Evolutionary conservation across 2,113 vertebrate species (phyloP).

Genomic region (Lucifuga dentata): DNA sequence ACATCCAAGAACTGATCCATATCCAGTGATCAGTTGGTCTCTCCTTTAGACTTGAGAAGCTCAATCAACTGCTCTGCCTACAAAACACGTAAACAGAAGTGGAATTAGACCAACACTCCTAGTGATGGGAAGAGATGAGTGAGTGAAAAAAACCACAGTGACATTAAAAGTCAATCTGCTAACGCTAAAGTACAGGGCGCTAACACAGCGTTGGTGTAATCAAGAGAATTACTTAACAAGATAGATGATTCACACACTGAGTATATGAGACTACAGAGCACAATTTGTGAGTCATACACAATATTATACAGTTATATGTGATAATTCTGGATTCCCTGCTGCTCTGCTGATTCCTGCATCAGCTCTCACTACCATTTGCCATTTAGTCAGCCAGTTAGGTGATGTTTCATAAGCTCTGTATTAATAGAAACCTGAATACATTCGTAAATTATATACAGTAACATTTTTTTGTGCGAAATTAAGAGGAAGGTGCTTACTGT

Average conservation of each 20-base stretch:
- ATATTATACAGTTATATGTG: too few species aligned
- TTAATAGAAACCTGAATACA: background rate
- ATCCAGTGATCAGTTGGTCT: slow-evolving; percentile 53
- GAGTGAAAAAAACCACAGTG: too few species aligned
- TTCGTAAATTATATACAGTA: background rate
- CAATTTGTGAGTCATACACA: too few species aligned
- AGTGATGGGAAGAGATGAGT: background rate
- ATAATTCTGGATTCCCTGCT: too few species aligned
- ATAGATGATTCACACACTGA: too few species aligned
- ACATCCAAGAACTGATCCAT: background rate
- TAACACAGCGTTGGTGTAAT: background rate
- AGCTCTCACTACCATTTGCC: too few species aligned
- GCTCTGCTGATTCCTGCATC: too few species aligned
- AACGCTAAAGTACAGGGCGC: background rate
- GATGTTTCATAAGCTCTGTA: too few species aligned
- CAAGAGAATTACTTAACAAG: background rate
- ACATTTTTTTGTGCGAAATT: background rate
- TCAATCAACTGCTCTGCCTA: slow-evolving; percentile 83
- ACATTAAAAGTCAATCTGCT: background rate
- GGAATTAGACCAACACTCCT: slow-evolving; percentile 2
- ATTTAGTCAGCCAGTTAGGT: too few species aligned
- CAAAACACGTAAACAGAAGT: slow-evolving; percentile 27
- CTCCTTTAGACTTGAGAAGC: slow-evolving; percentile 76
- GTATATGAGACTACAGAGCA: too few species aligned
- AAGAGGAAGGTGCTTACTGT: slow-evolving; percentile 83